Conservation (phyloP, 2,797 vertebrate genomes). For the Ceyx erithaca region DNA sequence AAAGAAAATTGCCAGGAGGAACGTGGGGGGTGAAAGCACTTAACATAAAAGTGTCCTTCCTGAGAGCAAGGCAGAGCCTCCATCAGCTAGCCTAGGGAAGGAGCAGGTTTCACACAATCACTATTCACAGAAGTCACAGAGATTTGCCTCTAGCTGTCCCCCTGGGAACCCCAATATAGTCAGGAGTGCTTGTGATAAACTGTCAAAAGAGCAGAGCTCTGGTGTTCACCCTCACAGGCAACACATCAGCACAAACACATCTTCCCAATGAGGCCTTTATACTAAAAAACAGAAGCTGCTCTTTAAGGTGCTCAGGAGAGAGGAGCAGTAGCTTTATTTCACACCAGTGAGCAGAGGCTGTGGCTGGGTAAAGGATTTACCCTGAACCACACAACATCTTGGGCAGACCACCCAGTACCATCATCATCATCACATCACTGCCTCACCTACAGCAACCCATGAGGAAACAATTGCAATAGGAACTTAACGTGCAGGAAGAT, state of each 20-base stretch:
- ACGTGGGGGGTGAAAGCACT: neutral
- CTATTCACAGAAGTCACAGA: neutral
- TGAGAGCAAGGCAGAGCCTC: conserved; percentile 4
- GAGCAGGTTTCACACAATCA: neutral
- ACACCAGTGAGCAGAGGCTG: neutral
- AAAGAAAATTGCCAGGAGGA: conserved; percentile 26
- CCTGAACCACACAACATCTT: neutral
- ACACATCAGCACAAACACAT: neutral
- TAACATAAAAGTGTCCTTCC: neutral
- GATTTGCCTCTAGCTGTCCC: neutral
- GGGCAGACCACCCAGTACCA: neutral
- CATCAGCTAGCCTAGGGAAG: neutral
- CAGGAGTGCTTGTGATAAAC: neutral
- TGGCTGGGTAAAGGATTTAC: neutral
- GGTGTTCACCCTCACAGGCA: neutral
- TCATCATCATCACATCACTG: accelerated
- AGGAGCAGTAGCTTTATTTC: neutral
- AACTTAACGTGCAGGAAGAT: neutral
- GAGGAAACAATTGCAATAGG: neutral
- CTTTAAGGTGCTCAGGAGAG: neutral
- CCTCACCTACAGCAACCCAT: neutral
- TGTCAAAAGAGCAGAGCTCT: neutral
- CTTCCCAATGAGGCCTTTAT: neutral
- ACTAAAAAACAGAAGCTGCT: neutral
- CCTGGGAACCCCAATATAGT: neutral